phyloP scores from a whole-genome alignment of 2,797 vertebrate species.

The Semotilus atromaculatus region DNA sequence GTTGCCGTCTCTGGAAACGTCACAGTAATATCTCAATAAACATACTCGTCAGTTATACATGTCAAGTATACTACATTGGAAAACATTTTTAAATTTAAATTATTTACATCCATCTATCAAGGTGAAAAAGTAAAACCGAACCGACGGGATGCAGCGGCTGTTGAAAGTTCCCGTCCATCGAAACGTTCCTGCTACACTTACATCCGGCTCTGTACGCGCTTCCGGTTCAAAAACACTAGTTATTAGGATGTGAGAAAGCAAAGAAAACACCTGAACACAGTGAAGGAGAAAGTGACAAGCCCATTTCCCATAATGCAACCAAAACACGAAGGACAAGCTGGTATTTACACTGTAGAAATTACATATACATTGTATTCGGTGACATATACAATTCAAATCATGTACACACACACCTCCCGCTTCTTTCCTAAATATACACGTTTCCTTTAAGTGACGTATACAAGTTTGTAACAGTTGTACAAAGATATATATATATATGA shows the following conservation, averaged over 20 bases:
- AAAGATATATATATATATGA: constrained; percentile 62
- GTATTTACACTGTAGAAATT: constrained; percentile 72
- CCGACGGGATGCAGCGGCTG: background rate
- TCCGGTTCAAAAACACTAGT: background rate
- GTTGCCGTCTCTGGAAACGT: background rate
- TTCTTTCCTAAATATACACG: constrained; percentile 64
- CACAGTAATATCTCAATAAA: constrained; percentile 43
- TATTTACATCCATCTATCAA: constrained; percentile 47
- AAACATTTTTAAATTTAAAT: constrained; percentile 11
- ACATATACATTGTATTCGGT: constrained; percentile 56
- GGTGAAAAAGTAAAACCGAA: constrained; percentile 36
- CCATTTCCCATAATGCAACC: constrained; percentile 49
- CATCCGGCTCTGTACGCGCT: background rate
- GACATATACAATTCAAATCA: constrained; percentile 68
- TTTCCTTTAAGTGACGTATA: constrained; percentile 72
- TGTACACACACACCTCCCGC: constrained; percentile 71
- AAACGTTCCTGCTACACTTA: constrained; percentile 40
- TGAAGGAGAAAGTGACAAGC: background rate
- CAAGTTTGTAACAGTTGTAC: constrained; percentile 71
- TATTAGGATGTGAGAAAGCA: constrained; percentile 2
- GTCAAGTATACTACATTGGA: constrained; percentile 45
- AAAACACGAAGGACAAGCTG: constrained; percentile 52
- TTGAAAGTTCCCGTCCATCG: background rate
- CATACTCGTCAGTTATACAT: constrained; percentile 45
- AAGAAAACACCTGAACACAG: background rate